These are phyloP conservation scores for Adela reaumurella DNA, from an alignment of 2,888 invertebrate genomes.

Conservation along the genomic window DNA sequence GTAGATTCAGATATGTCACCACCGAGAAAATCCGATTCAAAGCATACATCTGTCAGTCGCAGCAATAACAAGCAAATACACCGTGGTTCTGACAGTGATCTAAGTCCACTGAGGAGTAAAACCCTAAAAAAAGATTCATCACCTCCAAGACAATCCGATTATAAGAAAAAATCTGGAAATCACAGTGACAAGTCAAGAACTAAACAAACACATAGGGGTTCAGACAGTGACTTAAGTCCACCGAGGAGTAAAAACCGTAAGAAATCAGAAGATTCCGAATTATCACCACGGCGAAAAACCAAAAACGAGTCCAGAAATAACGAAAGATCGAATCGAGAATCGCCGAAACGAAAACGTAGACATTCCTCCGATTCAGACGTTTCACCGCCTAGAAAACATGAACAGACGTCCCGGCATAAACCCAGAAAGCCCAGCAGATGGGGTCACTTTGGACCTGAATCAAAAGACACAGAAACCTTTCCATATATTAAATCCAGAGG, in stretches of 20 bases:
- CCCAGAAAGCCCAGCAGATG: constrained; percentile 22
- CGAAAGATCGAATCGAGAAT: background rate
- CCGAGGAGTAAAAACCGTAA: constrained; percentile 16
- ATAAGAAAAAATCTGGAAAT: background rate
- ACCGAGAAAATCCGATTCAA: constrained; percentile 4
- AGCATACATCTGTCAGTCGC: background rate
- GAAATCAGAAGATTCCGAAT: constrained; percentile 12
- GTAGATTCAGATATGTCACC: constrained; percentile 16
- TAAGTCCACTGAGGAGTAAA: constrained; percentile 19
- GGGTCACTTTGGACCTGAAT: constrained; percentile 17
- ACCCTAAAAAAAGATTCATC: constrained; percentile 13
- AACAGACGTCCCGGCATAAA: constrained; percentile 2
- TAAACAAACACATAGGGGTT: constrained; percentile 2
- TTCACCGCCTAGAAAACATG: constrained; percentile 9
- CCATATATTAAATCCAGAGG: no score
- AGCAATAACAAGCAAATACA: background rate
- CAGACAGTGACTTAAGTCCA: constrained; percentile 19
- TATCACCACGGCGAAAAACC: constrained; percentile 16
- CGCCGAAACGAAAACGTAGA: background rate
- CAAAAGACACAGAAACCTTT: no score
- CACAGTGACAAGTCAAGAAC: background rate
- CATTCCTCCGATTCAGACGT: constrained; percentile 3
- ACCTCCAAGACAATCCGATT: constrained; percentile 9
- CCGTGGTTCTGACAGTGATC: constrained; percentile 15
- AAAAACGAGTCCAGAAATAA: constrained; percentile 2